Evolutionary conservation across 2,888 invertebrate genomes (phyloP).

Genomic region (Gisinianus flammeolus): DNA sequence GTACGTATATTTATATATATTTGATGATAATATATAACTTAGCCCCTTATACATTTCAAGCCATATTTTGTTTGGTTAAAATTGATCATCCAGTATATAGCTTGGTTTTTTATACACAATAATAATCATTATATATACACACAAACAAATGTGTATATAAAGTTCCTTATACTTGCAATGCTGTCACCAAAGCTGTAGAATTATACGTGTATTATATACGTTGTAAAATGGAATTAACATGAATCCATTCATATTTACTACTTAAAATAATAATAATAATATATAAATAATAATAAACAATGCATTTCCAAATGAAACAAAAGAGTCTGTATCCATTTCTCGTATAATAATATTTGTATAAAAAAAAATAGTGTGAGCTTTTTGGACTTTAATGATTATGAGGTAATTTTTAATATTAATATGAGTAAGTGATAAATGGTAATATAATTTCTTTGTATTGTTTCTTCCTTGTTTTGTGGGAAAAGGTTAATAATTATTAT

Average conservation of each 20-base stretch:
- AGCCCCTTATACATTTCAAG: slow-evolving; percentile 8
- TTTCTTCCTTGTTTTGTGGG: not conserved
- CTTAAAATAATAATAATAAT: slow-evolving; percentile 12
- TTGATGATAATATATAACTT: not conserved
- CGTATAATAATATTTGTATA: slow-evolving; percentile 29
- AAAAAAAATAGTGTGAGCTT: slow-evolving; percentile 31
- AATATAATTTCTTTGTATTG: no score
- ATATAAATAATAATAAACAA: slow-evolving; percentile 32
- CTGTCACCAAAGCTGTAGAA: slow-evolving; percentile 37
- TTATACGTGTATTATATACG: slow-evolving; percentile 12
- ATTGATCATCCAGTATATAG: no score
- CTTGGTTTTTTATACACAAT: no score
- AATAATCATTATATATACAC: not conserved
- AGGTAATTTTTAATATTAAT: not conserved
- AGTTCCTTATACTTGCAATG: slow-evolving; percentile 39
- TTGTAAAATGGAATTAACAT: slow-evolving; percentile 19
- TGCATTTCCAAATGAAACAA: slow-evolving; percentile 37
- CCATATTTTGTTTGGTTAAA: slow-evolving; percentile 17
- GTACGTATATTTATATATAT: not conserved
- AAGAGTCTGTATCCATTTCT: slow-evolving; percentile 38
- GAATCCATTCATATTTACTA: slow-evolving; percentile 11
- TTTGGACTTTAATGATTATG: slow-evolving; percentile 13
- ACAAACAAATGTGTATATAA: slow-evolving; percentile 14
- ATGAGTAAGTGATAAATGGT: no score
- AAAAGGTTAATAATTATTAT: not conserved